Evolutionary conservation across 92 coral and sea anemone species (phyloP).

Genomic region (Parazoanthus darwini): DNA sequence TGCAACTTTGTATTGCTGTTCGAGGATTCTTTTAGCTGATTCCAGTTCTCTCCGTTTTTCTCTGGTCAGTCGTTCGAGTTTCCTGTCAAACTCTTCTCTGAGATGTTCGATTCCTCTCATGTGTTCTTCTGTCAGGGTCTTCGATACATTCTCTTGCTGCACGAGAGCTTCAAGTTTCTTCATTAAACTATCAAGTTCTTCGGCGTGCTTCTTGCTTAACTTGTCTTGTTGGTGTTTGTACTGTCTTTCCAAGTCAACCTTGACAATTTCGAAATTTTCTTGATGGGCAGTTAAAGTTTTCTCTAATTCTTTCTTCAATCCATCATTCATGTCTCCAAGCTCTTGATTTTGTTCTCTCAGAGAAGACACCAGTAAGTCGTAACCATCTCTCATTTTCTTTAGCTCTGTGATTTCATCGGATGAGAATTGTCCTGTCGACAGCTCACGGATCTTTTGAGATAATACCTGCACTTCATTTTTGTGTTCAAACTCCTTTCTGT

Average conservation of each 20-base stretch:
- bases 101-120: slow-evolving; percentile 76
- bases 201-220: slow-evolving; percentile 69
- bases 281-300: slow-evolving; percentile 52
- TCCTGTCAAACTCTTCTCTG: slow-evolving; percentile 71
- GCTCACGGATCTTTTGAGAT: slow-evolving; percentile 49
- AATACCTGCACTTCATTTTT: slow-evolving; percentile 48
- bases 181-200: slow-evolving; percentile 70
- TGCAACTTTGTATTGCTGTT: slow-evolving; percentile 55
- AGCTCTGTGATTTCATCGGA: slow-evolving; percentile 29
- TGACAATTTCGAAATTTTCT: slow-evolving; percentile 59
- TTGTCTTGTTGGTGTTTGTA: slow-evolving; percentile 63
- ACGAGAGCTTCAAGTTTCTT: slow-evolving; percentile 73
- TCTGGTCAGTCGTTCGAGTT: slow-evolving; percentile 64
- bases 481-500: slow-evolving; percentile 48
- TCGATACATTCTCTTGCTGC: slow-evolving; percentile 77
- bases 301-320: slow-evolving; percentile 59
- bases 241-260: slow-evolving; percentile 66
- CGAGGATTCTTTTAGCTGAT: slow-evolving; percentile 52
- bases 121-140: slow-evolving; percentile 79
- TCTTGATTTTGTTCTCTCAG: slow-evolving; percentile 67
- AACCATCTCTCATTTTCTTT: slow-evolving; percentile 43
- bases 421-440: slow-evolving; percentile 43
- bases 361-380: slow-evolving; percentile 61
- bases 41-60: slow-evolving; percentile 78
- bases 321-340: slow-evolving; percentile 58